Evolutionary conservation across 1,140 invertebrate species (phyloP), one percentile per base, ranked within the genome.

Genomic region (Prorops nasuta): DNA sequence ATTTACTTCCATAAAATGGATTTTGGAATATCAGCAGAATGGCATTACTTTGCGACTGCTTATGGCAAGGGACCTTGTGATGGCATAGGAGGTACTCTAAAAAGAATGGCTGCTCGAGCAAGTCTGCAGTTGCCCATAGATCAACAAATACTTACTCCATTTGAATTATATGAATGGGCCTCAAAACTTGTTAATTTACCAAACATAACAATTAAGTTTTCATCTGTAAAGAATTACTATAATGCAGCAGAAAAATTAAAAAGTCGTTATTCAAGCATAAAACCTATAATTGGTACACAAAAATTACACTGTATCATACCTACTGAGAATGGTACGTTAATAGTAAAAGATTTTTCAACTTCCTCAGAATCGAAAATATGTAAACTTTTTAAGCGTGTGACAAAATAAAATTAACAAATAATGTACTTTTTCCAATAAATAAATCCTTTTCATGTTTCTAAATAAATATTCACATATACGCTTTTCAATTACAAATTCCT

Each of bases 161-260:
- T 2, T 15, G 35, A 35, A 41, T 46, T 52, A 10, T 52, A 35
- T 41, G 18, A 52, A 3, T 54, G 44, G 51, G 42, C 41, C n/a
- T 38, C 35, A 15, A 12, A 39, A 21, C 37, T 31, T 3, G 38
- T 19, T 31, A 43, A 22, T 31, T 38, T 54, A 9, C 43, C 50
- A 35, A 52, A 46, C 14, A 52, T 52, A 12, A 18, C 15, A 6
- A 28, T 46, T 10, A 41, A 35, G 15, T 52, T 40, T 39, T 46
- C 50, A 46, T 12, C 35, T n/a, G 20, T 10, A 15, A 18, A 14
- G 1, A 14, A 38, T 17, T 44, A 51, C 22, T 9, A 51, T 15
- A 18, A n/a, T 32, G 21, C 20, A 16, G 20, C 24, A 34, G 32
- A 37, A 24, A 4, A 17, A 31, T 22, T 51, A n/a, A 12, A 24